Conservation (phyloP, 2,888 invertebrate species). For the Cephus runcator region DNA sequence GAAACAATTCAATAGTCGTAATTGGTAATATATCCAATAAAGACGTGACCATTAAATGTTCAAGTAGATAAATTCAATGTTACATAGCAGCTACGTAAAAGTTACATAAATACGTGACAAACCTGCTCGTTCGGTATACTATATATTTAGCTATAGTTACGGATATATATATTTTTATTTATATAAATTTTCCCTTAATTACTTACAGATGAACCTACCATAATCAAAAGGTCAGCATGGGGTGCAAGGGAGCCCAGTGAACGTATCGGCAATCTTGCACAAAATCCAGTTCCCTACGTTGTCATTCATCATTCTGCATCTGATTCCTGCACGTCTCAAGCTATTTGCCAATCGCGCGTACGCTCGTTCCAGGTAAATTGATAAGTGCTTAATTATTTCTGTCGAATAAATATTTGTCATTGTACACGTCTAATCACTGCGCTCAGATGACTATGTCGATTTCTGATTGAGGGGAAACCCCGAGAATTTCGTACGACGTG, state of each 20-base stretch:
- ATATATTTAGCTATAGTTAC: too few relatives aligned
- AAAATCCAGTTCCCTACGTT: slow-evolving; percentile 57
- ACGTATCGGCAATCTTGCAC: slow-evolving; percentile 21
- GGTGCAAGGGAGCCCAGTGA: slow-evolving; percentile 53
- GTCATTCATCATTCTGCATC: slow-evolving; percentile 66
- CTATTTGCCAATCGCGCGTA: slow-evolving; percentile 58
- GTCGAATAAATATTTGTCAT: background rate
- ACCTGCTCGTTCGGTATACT: too few relatives aligned
- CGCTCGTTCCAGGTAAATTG: slow-evolving; percentile 59
- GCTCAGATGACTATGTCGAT: background rate
- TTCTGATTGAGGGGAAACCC: background rate
- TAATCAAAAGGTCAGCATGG: slow-evolving; percentile 63
- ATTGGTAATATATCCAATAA: too few relatives aligned
- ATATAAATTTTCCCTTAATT: background rate
- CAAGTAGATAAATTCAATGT: too few relatives aligned
- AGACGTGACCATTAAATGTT: too few relatives aligned
- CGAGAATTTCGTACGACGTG: too few relatives aligned
- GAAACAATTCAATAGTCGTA: too few relatives aligned
- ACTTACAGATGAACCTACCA: slow-evolving; percentile 42
- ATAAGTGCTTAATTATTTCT: too few relatives aligned
- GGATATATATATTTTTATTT: background rate
- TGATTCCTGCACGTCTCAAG: slow-evolving; percentile 54
- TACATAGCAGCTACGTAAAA: too few relatives aligned
- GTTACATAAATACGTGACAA: too few relatives aligned
- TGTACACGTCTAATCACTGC: background rate